Percentiles rank a stretch among this genome's conserved stretches.
These are phyloP conservation scores for Echiichthys vipera DNA, from an alignment of 2,797 vertebrate genomes.

Conservation along the genomic window DNA sequence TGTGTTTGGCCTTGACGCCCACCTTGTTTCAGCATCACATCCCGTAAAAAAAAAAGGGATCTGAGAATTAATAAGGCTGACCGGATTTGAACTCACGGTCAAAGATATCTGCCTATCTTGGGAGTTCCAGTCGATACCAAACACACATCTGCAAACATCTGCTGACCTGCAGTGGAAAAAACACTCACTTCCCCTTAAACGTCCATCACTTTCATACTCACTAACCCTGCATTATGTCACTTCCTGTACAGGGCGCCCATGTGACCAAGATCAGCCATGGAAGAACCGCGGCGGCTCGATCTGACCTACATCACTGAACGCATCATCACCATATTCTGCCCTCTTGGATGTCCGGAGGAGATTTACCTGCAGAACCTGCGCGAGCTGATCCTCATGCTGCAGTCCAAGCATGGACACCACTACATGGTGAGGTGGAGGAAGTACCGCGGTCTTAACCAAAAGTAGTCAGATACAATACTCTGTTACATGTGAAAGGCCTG, in stretches of 20 bases:
- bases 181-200: slow-evolving; percentile 48
- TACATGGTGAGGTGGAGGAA: slow-evolving; percentile 86
- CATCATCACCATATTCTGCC: slow-evolving; percentile 90
- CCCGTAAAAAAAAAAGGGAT: slow-evolving; percentile 46
- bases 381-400: slow-evolving; percentile 89
- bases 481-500: background rate
- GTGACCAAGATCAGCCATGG: slow-evolving; percentile 80
- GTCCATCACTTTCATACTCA: slow-evolving; percentile 6
- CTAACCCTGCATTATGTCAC: background rate
- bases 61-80: slow-evolving; percentile 36
- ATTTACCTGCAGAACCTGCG: slow-evolving; percentile 85
- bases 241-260: slow-evolving; percentile 31
- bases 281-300: slow-evolving; percentile 85
- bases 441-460: background rate
- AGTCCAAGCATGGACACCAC: slow-evolving; percentile 91
- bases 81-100: slow-evolving; percentile 23
- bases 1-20: slow-evolving; percentile 8
- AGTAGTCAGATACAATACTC: background rate
- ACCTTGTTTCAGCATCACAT: slow-evolving; percentile 38
- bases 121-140: background rate
- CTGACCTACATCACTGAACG: slow-evolving; percentile 92
- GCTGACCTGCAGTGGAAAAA: slow-evolving; percentile 21
- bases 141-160: slow-evolving; percentile 28
- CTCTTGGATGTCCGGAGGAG: slow-evolving; percentile 82
- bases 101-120: background rate